Percentiles rank a stretch among this genome's conserved stretches.
Conservation (phyloP, 2,113 vertebrate species). For the Pseudonaja textilis region DNA sequence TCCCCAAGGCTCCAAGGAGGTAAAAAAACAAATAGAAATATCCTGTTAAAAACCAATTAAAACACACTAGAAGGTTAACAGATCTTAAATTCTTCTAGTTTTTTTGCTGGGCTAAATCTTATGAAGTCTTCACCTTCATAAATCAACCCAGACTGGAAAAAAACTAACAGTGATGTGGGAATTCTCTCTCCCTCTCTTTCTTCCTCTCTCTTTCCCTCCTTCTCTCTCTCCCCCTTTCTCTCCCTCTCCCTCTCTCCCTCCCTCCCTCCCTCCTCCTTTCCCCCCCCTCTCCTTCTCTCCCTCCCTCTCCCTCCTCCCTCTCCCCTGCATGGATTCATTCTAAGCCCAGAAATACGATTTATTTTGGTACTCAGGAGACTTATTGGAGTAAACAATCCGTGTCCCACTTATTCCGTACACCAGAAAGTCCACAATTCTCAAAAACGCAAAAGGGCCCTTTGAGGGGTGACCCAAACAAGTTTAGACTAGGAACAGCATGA, state of each 20-base stretch:
- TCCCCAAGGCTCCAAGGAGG: slow-evolving; percentile 5
- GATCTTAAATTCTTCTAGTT: slow-evolving; percentile 1
- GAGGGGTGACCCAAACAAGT: not conserved
- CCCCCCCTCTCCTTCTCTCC: too few species aligned
- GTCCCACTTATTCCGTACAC: not conserved
- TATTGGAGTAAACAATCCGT: not conserved
- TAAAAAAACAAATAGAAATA: slow-evolving; percentile 16
- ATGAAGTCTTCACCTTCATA: not conserved
- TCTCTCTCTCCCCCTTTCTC: too few species aligned
- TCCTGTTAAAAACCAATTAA: slow-evolving; percentile 35
- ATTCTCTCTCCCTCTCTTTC: not conserved
- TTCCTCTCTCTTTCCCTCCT: too few species aligned
- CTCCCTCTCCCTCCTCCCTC: too few species aligned
- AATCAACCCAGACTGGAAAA: not conserved
- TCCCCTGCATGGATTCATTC: not conserved
- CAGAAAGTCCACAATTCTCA: not conserved
- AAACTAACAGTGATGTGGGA: not conserved
- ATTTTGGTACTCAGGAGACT: not conserved
- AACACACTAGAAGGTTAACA: not conserved
- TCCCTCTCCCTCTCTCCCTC: too few species aligned
- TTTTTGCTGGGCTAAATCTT: not conserved
- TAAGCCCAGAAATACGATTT: not conserved
- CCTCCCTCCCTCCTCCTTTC: too few species aligned
- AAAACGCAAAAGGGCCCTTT: not conserved
- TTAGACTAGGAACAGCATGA: not conserved